Percentiles rank a stretch among this genome's conserved stretches.
phyloP scores from a whole-genome alignment of 2,797 vertebrate species.

The Cyprinodon diabolis region DNA sequence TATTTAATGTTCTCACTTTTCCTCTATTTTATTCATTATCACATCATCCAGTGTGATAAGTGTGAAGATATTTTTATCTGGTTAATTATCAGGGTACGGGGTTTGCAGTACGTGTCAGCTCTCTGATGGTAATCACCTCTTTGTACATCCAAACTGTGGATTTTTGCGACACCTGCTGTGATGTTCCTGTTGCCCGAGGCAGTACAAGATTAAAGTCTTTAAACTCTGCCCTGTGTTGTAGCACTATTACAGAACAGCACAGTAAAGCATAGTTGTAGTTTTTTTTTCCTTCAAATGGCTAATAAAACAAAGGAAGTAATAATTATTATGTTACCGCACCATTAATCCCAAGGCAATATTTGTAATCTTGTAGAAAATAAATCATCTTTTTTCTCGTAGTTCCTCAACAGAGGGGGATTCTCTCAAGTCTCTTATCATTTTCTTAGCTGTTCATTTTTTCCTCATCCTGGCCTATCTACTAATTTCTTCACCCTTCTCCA shows the following conservation, averaged over 20 bases:
- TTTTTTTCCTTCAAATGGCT: constrained; percentile 8
- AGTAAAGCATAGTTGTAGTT: neutral
- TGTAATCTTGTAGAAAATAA: constrained; percentile 1
- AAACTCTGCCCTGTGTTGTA: constrained; percentile 18
- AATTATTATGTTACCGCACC: neutral
- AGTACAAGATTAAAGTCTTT: constrained; percentile 26
- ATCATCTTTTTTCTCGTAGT: neutral
- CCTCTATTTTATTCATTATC: constrained; percentile 6
- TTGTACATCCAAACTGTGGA: constrained; percentile 24
- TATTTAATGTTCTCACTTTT: constrained; percentile 28
- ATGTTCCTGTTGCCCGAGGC: constrained; percentile 21
- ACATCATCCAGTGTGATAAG: constrained; percentile 28
- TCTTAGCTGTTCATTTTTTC: constrained; percentile 32
- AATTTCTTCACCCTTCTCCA: constrained; percentile 35
- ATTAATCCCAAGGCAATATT: neutral
- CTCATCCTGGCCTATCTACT: constrained; percentile 23
- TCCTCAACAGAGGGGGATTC: constrained; percentile 35
- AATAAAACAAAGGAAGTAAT: neutral
- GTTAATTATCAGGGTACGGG: constrained; percentile 40
- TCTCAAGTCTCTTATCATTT: constrained; percentile 41
- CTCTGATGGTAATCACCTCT: constrained; percentile 40
- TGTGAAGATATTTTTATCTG: constrained; percentile 42
- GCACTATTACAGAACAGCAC: neutral
- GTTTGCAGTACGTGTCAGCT: constrained; percentile 25
- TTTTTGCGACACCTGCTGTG: constrained; percentile 43